Evolutionary conservation across 2,113 vertebrate genomes (phyloP).

Genomic region (Salvelinus namaycush): DNA sequence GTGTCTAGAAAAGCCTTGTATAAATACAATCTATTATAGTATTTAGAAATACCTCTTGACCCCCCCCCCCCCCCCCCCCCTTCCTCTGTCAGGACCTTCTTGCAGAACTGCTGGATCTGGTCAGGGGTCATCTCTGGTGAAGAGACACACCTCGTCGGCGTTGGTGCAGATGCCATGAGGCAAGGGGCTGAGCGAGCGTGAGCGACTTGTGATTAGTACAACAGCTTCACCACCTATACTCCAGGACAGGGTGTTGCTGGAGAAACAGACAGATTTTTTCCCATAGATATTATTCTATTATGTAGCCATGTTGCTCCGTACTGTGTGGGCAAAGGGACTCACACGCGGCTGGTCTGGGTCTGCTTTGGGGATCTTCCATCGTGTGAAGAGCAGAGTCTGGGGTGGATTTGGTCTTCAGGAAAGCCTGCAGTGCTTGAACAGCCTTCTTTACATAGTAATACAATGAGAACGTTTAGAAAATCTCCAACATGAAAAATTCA

Average conservation of each 20-base stretch:
- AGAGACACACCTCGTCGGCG: slow-evolving; percentile 84
- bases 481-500: too few species aligned
- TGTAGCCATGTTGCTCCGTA: background rate
- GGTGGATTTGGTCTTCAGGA: slow-evolving; percentile 67
- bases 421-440: slow-evolving; percentile 77
- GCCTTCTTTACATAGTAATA: slow-evolving; percentile 83
- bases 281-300: too few species aligned
- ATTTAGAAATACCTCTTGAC: slow-evolving; percentile 78
- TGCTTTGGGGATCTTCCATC: slow-evolving; percentile 85
- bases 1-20: too few species aligned
- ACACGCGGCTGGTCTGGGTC: slow-evolving; percentile 80
- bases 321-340: slow-evolving; percentile 47
- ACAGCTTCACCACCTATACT: too few species aligned
- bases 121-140: slow-evolving; percentile 87
- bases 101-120: slow-evolving; percentile 86
- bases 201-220: background rate
- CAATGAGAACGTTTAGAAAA: background rate
- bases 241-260: too few species aligned
- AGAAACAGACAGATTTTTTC: too few species aligned
- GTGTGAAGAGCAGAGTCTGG: slow-evolving; percentile 72
- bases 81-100: slow-evolving; percentile 78
- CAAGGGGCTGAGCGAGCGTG: slow-evolving; percentile 70
- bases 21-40: too few species aligned
- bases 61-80: slow-evolving; percentile 62
- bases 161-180: slow-evolving; percentile 80